Base-by-base conservation (phyloP, 2,113 vertebrate genomes). In the Colius striatus region DNA sequence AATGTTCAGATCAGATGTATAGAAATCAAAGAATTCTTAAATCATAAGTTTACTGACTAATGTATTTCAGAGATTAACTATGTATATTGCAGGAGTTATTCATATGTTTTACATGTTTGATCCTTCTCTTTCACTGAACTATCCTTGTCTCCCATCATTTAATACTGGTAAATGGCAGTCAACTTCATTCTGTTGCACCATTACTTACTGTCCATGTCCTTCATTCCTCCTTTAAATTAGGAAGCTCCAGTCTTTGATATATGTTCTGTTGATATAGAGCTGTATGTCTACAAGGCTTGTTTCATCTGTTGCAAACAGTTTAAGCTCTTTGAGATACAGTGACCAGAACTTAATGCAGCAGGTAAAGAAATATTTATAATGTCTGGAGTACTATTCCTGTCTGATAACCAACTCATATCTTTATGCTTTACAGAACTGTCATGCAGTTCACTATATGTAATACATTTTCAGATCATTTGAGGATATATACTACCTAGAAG, bases 381-480 rank as follows among this genome's bases (percentile, higher is more conserved):
- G 3, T 80, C 41, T 78, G 58, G n/a, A 89, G 53, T 81, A 86
- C n/a, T 75, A 75, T 68, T 84, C 34, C 61, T 87, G 53, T 54
- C 79, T 47, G 79, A 84, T 92, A 95, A 94, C 80, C 67, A 72
- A 8, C 61, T 78, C 20, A 7, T 74, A 81, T 86, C 76, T 93
- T 81, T 53, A 13, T 41, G 70, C 75, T 85, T 80, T 77, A 41
- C 75, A 93, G 93, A 91, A 6, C 63, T 60, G 48, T 75, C 63
- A 34, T 77, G 92, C 68, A 36, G 61, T 36, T 91, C 45, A 21
- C 83, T 87, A 26, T 58, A 4, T 75, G 90, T 89, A 90, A 96
- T 84, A 57, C 43, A 72, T 88, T 94, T 90, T 86, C 68, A 90
- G 83, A 94, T 93, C 48, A 84, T 95, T 87, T 90, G 73, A 89